phyloP scores from a whole-genome alignment of 2,797 vertebrate species.

The Mormyrops attenuatus region DNA sequence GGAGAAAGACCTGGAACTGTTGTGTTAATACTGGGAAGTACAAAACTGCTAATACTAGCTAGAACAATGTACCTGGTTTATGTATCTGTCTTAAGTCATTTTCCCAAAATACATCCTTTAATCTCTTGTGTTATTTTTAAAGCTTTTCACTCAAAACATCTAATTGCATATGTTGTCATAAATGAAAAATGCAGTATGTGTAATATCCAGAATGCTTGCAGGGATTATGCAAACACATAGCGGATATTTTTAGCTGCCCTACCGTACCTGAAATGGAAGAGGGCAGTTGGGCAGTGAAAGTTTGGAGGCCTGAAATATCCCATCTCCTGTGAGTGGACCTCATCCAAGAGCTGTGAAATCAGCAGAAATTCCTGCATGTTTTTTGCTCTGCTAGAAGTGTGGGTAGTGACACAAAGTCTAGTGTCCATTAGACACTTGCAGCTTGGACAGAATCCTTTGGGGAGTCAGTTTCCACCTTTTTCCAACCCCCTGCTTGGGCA shows the following conservation, averaged over 20 bases:
- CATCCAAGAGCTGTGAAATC: constrained; percentile 36
- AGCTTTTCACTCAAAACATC: constrained; percentile 24
- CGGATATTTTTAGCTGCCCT: constrained; percentile 32
- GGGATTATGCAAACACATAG: constrained; percentile 34
- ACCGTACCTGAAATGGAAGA: constrained; percentile 38
- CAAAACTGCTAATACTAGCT: constrained; percentile 1
- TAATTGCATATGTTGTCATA: constrained; percentile 33
- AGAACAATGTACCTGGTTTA: constrained; percentile 21
- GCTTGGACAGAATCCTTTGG: constrained; percentile 15
- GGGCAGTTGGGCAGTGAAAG: constrained; percentile 22
- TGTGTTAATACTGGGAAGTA: not conserved
- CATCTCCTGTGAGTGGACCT: constrained; percentile 15
- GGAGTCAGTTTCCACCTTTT: not conserved
- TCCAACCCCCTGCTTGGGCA: not conserved
- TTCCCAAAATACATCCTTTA: constrained; percentile 31
- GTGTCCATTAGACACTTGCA: constrained; percentile 14
- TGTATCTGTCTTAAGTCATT: constrained; percentile 19
- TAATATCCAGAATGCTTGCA: constrained; percentile 38
- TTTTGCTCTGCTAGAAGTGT: constrained; percentile 26
- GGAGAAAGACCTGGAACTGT: not conserved
- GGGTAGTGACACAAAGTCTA: constrained; percentile 25
- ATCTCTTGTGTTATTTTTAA: constrained; percentile 24
- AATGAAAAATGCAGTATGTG: constrained; percentile 33
- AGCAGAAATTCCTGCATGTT: constrained; percentile 30
- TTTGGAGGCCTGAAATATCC: constrained; percentile 18